Percentiles rank a stretch among this genome's conserved stretches.
phyloP scores from a whole-genome alignment of 2,888 invertebrate species.

The Leptinotarsa juncta region DNA sequence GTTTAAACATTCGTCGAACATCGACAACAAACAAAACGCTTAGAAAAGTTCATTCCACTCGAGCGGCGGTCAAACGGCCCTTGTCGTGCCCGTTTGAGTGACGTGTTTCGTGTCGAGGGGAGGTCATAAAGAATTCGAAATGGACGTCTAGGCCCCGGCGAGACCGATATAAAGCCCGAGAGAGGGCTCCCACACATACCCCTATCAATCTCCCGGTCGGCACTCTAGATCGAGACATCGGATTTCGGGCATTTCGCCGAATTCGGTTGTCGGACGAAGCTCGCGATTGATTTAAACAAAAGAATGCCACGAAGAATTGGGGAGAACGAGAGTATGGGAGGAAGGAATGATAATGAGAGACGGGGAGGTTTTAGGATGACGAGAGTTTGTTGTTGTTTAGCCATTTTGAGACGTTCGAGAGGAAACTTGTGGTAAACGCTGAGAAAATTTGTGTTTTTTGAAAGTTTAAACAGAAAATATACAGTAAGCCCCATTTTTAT shows the following conservation, averaged over 20 bases:
- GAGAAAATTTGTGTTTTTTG: not conserved
- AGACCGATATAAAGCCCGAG: conserved; percentile 35
- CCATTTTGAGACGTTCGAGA: conserved; percentile 4
- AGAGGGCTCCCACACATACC: conserved; percentile 33
- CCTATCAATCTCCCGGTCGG: conserved; percentile 31
- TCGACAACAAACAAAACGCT: conserved; percentile 1
- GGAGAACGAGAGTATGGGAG: conserved; percentile 21
- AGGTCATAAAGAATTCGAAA: conserved; percentile 64
- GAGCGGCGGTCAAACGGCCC: conserved; percentile 35
- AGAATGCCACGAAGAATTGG: conserved; percentile 19
- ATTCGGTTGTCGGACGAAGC: conserved; percentile 6
- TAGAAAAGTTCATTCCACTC: conserved; percentile 20
- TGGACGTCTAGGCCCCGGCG: conserved; percentile 56
- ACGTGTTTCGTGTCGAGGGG: conserved; percentile 54
- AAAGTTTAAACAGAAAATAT: not conserved
- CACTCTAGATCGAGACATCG: conserved; percentile 28
- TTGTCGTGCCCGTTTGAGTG: conserved; percentile 34
- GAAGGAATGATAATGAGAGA: conserved; percentile 26
- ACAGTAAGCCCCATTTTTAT: too few relatives aligned
- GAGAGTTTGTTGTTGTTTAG: conserved; percentile 13
- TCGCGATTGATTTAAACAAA: conserved; percentile 27
- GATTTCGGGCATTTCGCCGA: conserved; percentile 30
- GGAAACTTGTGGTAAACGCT: not conserved
- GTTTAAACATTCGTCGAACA: not conserved
- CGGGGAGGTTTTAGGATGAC: not conserved